Evolutionary conservation across 1,140 invertebrate genomes (phyloP).

Genomic region (Sycophila sp.): DNA sequence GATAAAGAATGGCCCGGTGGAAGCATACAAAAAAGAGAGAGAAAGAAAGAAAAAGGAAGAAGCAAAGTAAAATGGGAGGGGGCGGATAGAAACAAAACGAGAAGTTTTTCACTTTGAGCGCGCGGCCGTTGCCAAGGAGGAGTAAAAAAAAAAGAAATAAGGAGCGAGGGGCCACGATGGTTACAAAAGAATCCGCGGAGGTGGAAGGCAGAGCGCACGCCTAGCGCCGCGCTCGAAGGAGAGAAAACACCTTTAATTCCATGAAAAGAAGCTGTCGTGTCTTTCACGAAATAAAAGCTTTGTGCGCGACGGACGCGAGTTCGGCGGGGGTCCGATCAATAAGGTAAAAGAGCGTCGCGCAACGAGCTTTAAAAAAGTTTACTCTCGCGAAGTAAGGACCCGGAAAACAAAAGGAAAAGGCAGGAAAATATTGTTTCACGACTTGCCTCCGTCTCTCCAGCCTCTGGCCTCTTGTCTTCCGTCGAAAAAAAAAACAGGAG

Average conservation of each 20-base stretch:
- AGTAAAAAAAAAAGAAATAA: background rate
- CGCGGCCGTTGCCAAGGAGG: background rate
- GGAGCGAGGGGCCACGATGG: background rate
- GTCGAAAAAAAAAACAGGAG: too few relatives aligned
- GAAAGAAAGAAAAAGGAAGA: conserved; percentile 2
- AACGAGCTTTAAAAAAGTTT: conserved; percentile 36
- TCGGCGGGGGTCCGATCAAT: conserved; percentile 27
- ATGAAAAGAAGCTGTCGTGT: conserved; percentile 34
- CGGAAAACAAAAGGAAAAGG: conserved; percentile 30
- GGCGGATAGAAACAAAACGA: conserved; percentile 28
- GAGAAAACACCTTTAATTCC: conserved; percentile 36
- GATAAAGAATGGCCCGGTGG: conserved; percentile 9
- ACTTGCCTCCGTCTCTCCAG: conserved; percentile 3
- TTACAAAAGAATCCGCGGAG: conserved; percentile 24
- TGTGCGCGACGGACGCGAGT: too few relatives aligned
- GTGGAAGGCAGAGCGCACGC: background rate
- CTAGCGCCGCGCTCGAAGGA: background rate
- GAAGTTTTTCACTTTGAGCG: conserved; percentile 29
- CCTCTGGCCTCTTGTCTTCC: background rate
- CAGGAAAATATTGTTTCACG: conserved; percentile 38
- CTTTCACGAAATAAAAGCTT: conserved; percentile 39
- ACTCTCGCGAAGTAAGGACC: conserved; percentile 28
- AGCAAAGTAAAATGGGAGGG: conserved; percentile 11
- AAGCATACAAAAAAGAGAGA: background rate
- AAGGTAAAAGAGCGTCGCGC: conserved; percentile 33